Evolutionary conservation across 2,888 invertebrate species (phyloP).

Genomic region (Saturnia pavonia): DNA sequence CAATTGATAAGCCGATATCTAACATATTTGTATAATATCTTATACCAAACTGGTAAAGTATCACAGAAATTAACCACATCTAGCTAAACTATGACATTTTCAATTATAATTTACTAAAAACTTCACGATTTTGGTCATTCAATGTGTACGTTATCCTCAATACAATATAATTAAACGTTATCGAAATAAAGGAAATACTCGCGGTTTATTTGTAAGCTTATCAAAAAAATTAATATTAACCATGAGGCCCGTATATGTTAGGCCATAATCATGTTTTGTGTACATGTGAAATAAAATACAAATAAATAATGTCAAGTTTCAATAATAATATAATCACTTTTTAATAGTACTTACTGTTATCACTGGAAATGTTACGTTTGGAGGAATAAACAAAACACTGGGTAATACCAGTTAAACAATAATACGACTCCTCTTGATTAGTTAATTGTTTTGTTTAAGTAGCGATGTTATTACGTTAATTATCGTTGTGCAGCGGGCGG

Average conservation of each 20-base stretch:
- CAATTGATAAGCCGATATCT: slow-evolving; percentile 20
- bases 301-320: slow-evolving; percentile 8
- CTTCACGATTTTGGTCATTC: slow-evolving; percentile 65
- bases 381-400: slow-evolving; percentile 4
- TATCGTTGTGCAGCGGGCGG: slow-evolving; percentile 45
- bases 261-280: slow-evolving; percentile 8
- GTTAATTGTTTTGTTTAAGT: slow-evolving; percentile 5
- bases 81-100: slow-evolving; percentile 76
- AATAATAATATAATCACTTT: slow-evolving; percentile 7
- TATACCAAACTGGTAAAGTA: slow-evolving; percentile 80
- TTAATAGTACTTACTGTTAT: slow-evolving; percentile 5
- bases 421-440: slow-evolving; percentile 12
- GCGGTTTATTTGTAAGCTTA: slow-evolving; percentile 5
- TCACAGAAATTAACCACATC: slow-evolving; percentile 80
- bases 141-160: slow-evolving; percentile 26
- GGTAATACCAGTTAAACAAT: slow-evolving; percentile 14
- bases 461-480: slow-evolving; percentile 33
- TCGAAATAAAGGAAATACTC: background rate
- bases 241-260: slow-evolving; percentile 1
- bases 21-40: slow-evolving; percentile 50
- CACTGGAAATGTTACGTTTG: slow-evolving; percentile 6
- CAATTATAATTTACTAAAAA: slow-evolving; percentile 61
- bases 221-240: slow-evolving; percentile 3
- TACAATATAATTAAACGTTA: background rate
- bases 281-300: background rate